Conservation (phyloP, 64 coral and sea anemone species). For the Astreopora myriophthalma region DNA sequence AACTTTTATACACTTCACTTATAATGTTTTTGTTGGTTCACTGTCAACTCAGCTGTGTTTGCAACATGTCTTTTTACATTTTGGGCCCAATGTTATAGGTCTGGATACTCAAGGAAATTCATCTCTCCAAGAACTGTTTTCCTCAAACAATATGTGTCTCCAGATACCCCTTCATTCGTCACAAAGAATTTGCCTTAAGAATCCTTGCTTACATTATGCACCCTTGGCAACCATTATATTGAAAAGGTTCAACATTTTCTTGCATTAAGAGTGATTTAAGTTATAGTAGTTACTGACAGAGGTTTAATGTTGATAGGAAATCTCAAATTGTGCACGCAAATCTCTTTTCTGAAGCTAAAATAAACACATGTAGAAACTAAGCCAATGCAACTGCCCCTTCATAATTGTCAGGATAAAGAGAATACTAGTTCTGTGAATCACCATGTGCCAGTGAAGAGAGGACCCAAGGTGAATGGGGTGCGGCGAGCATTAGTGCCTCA, state of each 20-base stretch:
- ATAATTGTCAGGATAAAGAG: slow-evolving; percentile 45
- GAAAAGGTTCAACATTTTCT: background rate
- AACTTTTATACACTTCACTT: too few species aligned
- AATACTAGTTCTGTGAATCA: slow-evolving; percentile 30
- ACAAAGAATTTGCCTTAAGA: too few species aligned
- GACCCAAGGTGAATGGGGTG: slow-evolving; percentile 93
- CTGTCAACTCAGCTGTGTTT: too few species aligned
- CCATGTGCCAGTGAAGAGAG: slow-evolving; percentile 36
- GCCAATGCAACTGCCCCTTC: background rate
- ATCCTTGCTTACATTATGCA: too few species aligned
- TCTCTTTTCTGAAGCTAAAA: background rate
- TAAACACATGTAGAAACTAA: background rate
- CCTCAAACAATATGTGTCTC: too few species aligned
- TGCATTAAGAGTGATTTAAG: background rate
- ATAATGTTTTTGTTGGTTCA: too few species aligned
- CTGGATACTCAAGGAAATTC: too few species aligned
- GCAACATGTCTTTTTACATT: too few species aligned
- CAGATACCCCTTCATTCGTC: too few species aligned
- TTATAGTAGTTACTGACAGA: background rate
- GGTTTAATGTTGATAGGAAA: too few species aligned
- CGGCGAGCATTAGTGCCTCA: slow-evolving; percentile 65
- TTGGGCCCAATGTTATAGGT: too few species aligned
- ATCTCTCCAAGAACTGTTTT: too few species aligned
- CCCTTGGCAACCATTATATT: background rate
- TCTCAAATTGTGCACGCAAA: background rate